A percentile compares a stretch with the other conserved stretches of the same genome.
phyloP scores from a whole-genome alignment of 1,140 invertebrate genomes.

The Drosophila ohnishii region DNA sequence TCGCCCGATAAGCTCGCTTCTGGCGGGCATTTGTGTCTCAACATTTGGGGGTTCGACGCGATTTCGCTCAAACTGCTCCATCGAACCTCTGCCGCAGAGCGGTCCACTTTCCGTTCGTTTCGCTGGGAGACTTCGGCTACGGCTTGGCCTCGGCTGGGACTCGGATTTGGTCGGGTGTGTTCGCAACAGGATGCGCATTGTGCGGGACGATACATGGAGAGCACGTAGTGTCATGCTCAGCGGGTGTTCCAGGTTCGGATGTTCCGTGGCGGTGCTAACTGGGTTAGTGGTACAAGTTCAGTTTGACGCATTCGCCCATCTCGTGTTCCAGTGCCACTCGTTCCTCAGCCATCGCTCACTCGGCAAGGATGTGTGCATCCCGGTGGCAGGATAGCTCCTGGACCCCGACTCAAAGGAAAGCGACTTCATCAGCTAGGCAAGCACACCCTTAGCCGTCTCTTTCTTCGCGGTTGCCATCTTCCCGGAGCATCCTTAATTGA shows the following conservation, averaged over 20 bases:
- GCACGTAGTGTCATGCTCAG: slow-evolving; percentile 3
- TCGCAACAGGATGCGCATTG: slow-evolving; percentile 52
- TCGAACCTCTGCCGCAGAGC: slow-evolving; percentile 30
- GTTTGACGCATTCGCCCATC: slow-evolving; percentile 54
- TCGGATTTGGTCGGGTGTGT: slow-evolving; percentile 1
- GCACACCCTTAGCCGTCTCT: not conserved
- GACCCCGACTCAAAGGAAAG: slow-evolving; percentile 9
- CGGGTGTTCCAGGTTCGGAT: not conserved
- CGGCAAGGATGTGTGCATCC: slow-evolving; percentile 36
- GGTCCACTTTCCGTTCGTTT: slow-evolving; percentile 23
- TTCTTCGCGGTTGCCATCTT: slow-evolving; percentile 29
- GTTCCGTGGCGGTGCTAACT: slow-evolving; percentile 54
- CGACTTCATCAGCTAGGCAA: slow-evolving; percentile 24
- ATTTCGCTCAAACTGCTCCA: slow-evolving; percentile 18
- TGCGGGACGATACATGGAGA: slow-evolving; percentile 37
- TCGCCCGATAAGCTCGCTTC: not conserved
- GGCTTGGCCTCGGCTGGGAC: not conserved
- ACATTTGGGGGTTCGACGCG: slow-evolving; percentile 6
- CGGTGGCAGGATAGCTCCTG: slow-evolving; percentile 23
- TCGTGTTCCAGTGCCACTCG: slow-evolving; percentile 49
- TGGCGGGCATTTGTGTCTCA: slow-evolving; percentile 8
- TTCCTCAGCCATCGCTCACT: slow-evolving; percentile 27
- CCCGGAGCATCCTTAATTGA: slow-evolving; percentile 62
- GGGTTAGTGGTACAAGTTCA: slow-evolving; percentile 83
- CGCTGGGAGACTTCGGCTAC: slow-evolving; percentile 5